phyloP scores from a whole-genome alignment of 1,140 invertebrate genomes.

The Coenobita brevimanus region DNA sequence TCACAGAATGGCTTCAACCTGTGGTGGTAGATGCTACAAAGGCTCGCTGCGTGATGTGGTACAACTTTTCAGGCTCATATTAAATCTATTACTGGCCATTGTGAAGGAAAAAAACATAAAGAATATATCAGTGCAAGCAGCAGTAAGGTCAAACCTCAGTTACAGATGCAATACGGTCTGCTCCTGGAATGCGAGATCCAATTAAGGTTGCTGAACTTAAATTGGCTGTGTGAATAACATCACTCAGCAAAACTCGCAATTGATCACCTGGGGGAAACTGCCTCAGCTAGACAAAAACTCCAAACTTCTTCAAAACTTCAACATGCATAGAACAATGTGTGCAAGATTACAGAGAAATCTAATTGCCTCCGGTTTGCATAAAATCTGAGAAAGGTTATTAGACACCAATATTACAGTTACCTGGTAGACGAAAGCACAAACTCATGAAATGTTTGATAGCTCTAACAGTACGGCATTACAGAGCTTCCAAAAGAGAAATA shows the following conservation, averaged over 20 bases:
- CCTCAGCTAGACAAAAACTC: slow-evolving; percentile 26
- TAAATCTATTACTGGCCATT: too few relatives aligned
- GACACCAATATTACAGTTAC: slow-evolving; percentile 3
- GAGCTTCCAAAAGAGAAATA: too few relatives aligned
- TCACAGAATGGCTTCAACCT: too few relatives aligned
- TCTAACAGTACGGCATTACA: too few relatives aligned
- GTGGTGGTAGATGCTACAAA: too few relatives aligned
- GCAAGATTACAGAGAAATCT: slow-evolving; percentile 1
- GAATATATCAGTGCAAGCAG: too few relatives aligned
- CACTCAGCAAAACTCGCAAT: not conserved
- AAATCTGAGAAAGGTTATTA: slow-evolving; percentile 20
- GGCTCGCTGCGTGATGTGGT: too few relatives aligned
- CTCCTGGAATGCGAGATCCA: not conserved
- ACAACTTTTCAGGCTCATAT: too few relatives aligned
- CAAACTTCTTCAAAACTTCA: not conserved
- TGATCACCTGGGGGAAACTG: slow-evolving; percentile 31
- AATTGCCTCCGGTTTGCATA: slow-evolving; percentile 17
- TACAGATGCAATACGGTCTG: not conserved
- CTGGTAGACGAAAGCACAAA: slow-evolving; percentile 24
- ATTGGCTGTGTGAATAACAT: slow-evolving; percentile 16
- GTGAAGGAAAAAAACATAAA: not conserved
- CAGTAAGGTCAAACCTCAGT: not conserved
- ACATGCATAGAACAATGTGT: slow-evolving; percentile 29
- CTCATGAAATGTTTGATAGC: too few relatives aligned
- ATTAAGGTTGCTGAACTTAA: slow-evolving; percentile 15